Conservation (phyloP, 1,140 invertebrate genomes). For the Camponotus pennsylvanicus region DNA sequence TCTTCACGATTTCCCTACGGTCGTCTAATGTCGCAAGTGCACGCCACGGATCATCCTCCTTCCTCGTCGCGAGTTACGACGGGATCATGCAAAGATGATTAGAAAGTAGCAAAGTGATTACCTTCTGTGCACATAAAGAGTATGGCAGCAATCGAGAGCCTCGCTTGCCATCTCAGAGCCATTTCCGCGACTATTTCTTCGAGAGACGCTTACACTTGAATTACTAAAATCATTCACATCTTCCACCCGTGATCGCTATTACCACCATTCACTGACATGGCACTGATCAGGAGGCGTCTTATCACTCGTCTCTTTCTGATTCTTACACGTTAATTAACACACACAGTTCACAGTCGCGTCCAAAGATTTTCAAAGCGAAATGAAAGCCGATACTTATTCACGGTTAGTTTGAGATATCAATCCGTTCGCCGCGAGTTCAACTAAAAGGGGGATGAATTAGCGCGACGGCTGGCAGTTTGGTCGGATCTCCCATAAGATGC, state of each 20-base stretch:
- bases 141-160: conserved; percentile 85
- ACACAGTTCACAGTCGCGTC: not conserved
- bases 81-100: conserved; percentile 37
- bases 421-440: not conserved
- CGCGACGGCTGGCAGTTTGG: not conserved
- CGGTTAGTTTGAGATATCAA: conserved; percentile 3
- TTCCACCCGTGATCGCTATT: conserved; percentile 44
- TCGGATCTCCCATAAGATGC: conserved; percentile 4
- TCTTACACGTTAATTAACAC: not conserved
- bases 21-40: not conserved
- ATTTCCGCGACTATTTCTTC: conserved; percentile 79
- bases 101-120: conserved; percentile 72
- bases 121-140: conserved; percentile 86
- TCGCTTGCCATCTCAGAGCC: conserved; percentile 86
- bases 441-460: not conserved
- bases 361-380: not conserved
- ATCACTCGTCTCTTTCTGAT: not conserved
- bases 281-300: conserved; percentile 37
- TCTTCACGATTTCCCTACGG: conserved; percentile 18
- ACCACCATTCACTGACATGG: conserved; percentile 64
- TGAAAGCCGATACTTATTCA: not conserved
- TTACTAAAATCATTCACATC: conserved; percentile 76
- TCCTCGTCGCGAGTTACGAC: not conserved
- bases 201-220: conserved; percentile 67
- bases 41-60: conserved; percentile 23